These are phyloP conservation scores for Rhynchotus rufescens DNA, from an alignment of 2,797 vertebrate genomes.

Conservation along the genomic window DNA sequence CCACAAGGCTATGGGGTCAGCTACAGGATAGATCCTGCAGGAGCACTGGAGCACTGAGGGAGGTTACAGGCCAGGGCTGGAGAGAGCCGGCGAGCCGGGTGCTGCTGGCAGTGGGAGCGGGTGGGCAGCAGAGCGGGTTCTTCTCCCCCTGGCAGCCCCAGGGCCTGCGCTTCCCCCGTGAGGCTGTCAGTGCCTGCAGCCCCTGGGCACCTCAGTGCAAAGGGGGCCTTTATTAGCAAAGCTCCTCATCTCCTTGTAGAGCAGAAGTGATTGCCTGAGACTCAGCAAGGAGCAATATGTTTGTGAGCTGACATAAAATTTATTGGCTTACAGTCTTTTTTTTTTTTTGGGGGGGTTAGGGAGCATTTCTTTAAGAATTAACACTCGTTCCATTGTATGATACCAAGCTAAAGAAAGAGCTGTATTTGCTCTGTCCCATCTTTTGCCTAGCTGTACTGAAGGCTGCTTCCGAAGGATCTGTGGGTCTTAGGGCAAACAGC, in stretches of 20 bases:
- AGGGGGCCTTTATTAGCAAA: background rate
- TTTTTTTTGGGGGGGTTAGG: background rate
- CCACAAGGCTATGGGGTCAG: fast-evolving
- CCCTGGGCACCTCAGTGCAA: background rate
- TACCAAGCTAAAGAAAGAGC: background rate
- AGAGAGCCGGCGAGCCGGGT: background rate
- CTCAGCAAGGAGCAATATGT: background rate
- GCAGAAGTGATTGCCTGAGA: background rate
- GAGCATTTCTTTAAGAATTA: background rate
- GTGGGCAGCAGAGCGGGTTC: background rate
- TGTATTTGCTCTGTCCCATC: background rate
- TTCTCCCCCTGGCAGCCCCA: background rate
- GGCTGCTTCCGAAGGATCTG: background rate
- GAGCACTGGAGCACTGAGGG: no score
- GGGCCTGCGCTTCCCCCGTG: fast-evolving
- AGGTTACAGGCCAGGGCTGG: background rate
- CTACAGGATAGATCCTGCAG: background rate
- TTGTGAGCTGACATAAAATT: background rate
- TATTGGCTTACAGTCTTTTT: background rate
- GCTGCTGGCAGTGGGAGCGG: background rate
- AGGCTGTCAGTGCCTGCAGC: background rate
- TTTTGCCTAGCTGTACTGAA: background rate
- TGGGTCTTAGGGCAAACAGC: background rate
- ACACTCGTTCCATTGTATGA: background rate
- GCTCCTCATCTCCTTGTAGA: background rate